Evolutionary conservation across 2,113 vertebrate genomes (phyloP).

Genomic region (Mirza zaza): DNA sequence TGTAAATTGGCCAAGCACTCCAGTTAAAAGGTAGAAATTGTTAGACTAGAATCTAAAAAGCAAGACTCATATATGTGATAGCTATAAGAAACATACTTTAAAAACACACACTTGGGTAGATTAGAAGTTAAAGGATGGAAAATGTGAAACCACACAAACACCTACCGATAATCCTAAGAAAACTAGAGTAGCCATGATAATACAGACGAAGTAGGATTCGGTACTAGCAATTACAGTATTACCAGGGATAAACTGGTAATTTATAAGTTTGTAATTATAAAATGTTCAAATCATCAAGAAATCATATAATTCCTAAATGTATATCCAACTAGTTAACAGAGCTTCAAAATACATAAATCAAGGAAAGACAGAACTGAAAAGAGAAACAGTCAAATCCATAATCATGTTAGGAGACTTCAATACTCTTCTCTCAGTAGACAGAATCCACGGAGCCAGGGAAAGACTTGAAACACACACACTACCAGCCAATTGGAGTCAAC

Average conservation of each 20-base stretch:
- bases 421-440: not conserved
- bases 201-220: not conserved
- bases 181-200: not conserved
- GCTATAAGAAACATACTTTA: not conserved
- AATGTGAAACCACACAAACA: no score
- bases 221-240: not conserved
- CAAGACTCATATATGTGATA: not conserved
- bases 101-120: not conserved
- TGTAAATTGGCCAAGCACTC: not conserved
- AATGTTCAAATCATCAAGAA: not conserved
- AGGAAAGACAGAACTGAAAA: not conserved
- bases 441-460: not conserved
- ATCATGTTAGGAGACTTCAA: no score
- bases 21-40: conserved; percentile 25
- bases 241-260: not conserved
- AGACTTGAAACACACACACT: not conserved
- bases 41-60: not conserved
- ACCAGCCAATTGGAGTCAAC: not conserved
- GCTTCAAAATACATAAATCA: not conserved
- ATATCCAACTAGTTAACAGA: not conserved
- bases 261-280: not conserved
- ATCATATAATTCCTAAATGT: not conserved
- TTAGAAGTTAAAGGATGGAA: not conserved
- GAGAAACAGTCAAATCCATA: not conserved
- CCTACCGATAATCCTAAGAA: not conserved